Percentiles rank a stretch among this genome's conserved stretches.
These are phyloP conservation scores for Hyposoter dolosus DNA, from an alignment of 2,888 invertebrate genomes.

Conservation along the genomic window DNA sequence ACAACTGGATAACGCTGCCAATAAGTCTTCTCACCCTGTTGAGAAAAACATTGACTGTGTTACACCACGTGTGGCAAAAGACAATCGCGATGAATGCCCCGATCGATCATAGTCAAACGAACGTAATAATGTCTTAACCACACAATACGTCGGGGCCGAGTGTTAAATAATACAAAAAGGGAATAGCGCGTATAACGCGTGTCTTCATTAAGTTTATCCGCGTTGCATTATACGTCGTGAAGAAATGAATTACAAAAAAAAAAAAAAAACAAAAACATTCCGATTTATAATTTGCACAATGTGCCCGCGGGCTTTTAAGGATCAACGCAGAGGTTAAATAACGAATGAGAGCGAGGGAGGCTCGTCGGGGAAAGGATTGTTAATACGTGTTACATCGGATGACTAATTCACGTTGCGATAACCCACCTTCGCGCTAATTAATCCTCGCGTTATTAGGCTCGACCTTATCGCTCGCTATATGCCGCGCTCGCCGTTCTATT, in stretches of 20 bases:
- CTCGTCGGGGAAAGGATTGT: conserved; percentile 11
- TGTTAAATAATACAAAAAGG: conserved; percentile 51
- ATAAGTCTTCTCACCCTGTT: conserved; percentile 4
- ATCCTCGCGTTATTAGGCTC: conserved; percentile 68
- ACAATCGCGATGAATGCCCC: conserved; percentile 28
- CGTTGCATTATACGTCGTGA: conserved; percentile 12
- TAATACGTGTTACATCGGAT: conserved; percentile 62
- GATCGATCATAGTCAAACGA: conserved; percentile 58
- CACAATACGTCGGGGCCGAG: conserved; percentile 29
- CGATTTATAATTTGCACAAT: conserved; percentile 55
- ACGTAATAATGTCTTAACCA: conserved; percentile 28
- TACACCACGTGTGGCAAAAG: conserved; percentile 17
- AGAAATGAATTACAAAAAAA: background rate
- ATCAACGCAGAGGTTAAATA: conserved; percentile 56
- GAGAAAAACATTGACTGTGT: conserved; percentile 4
- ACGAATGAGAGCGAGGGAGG: conserved; percentile 37
- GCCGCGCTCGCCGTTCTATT: conserved; percentile 38
- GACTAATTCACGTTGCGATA: conserved; percentile 68
- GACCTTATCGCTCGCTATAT: conserved; percentile 62
- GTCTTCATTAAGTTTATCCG: conserved; percentile 46
- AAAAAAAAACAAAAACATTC: conserved; percentile 10
- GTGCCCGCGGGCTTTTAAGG: conserved; percentile 30
- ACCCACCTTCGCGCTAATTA: conserved; percentile 70
- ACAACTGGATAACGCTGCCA: conserved; percentile 1
- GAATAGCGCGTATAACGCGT: conserved; percentile 8